Evolutionary conservation across 2,888 invertebrate genomes (phyloP).

Genomic region (Neuroscelio doddi): DNA sequence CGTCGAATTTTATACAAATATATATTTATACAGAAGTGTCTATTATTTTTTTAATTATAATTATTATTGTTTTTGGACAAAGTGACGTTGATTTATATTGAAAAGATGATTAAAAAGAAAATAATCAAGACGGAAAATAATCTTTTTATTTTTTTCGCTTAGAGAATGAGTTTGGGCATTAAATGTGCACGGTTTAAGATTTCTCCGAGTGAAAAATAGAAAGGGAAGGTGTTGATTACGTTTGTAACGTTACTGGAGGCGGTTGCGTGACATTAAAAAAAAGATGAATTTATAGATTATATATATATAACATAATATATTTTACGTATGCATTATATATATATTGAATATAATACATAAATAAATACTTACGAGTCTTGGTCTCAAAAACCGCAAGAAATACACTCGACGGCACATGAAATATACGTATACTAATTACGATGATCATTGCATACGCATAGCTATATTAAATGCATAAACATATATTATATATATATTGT

Average conservation of each 20-base stretch:
- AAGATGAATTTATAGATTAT: conserved; percentile 43
- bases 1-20: conserved; percentile 44
- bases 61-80: conserved; percentile 31
- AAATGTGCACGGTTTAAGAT: conserved; percentile 27
- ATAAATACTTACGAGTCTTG: conserved; percentile 45
- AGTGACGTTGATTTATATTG: conserved; percentile 29
- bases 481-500: conserved; percentile 39
- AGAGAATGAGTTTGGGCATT: conserved; percentile 47
- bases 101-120: conserved; percentile 17
- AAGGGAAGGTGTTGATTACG: conserved; percentile 18
- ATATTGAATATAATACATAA: conserved; percentile 33
- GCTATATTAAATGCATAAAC: conserved; percentile 38
- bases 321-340: conserved; percentile 46
- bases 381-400: conserved; percentile 41
- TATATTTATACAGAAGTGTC: conserved; percentile 37
- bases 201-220: conserved; percentile 14
- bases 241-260: too few species aligned
- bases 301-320: conserved; percentile 43
- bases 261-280: conserved; percentile 8
- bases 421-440: conserved; percentile 47
- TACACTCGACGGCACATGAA: conserved; percentile 43
- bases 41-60: conserved; percentile 26
- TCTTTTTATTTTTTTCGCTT: conserved; percentile 18
- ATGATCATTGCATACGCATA: conserved; percentile 45
- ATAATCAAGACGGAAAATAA: neutral